phyloP scores from a whole-genome alignment of 2,113 vertebrate genomes.

The Maccullochella peelii region DNA sequence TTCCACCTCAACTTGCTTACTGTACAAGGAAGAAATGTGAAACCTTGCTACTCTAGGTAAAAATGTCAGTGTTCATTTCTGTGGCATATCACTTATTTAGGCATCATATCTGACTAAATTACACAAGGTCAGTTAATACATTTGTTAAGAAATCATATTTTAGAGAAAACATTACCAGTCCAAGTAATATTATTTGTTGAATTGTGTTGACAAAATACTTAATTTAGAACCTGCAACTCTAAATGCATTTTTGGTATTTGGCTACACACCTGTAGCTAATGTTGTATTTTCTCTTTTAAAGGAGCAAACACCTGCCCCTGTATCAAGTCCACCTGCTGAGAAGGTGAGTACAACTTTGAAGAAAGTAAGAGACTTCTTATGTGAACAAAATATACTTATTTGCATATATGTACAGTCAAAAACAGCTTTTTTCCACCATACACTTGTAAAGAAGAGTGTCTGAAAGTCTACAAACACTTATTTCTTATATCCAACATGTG shows the following conservation, averaged over 20 bases:
- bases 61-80: background rate
- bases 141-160: background rate
- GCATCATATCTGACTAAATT: background rate
- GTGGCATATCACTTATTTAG: background rate
- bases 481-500: background rate
- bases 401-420: background rate
- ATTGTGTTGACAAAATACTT: background rate
- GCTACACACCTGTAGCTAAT: background rate
- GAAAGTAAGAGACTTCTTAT: background rate
- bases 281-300: conserved; percentile 59
- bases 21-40: background rate
- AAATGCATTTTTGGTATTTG: background rate
- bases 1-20: background rate
- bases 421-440: background rate
- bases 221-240: background rate
- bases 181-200: background rate
- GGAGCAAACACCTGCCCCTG: conserved; percentile 65
- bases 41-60: background rate
- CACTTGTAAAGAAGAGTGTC: background rate
- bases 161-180: background rate
- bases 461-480: background rate
- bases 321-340: conserved; percentile 75
- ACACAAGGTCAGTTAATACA: background rate
- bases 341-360: conserved; percentile 69
- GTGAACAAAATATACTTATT: background rate